Base-by-base conservation (phyloP, 64 coral and sea anemone species). In the Actinia equina region DNA sequence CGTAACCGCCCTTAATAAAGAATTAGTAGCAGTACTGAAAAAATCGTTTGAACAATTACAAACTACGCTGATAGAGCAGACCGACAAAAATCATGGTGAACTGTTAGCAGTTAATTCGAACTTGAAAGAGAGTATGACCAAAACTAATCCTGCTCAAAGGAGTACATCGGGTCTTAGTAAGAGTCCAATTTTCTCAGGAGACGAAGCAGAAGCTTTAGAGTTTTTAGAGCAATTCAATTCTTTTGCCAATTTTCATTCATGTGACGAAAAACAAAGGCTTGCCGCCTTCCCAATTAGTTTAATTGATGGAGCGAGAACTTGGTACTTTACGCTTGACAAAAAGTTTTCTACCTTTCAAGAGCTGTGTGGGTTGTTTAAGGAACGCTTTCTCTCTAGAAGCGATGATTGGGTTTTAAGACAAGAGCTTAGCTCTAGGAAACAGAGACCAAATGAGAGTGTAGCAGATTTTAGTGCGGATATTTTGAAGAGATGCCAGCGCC, bases 361-460 rank as follows among this genome's bases (percentile, higher is more conserved):
- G 17, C 10, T 78, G 3, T 23, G 27, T 64, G 20, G 3, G 2
- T 3, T 64, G 3, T 64, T 64, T 64, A 64, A 8, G 20, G 61
- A 64, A 3, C 22, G 76, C 3, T 78, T 6, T 78, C 76, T 78
- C 43, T 78, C 76, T 43, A 37, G 17, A 43, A 78, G 76, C 43
- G 76, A 78, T 78, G 76, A 78, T 43, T 78, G 26, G 27, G 76
- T 78, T 78, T 78, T 78, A 43, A 78, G 76, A 43, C 76, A 74
- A 41, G 5, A 74, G 14, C 37, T 74, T 8, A 74, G 16, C n/a
- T 78, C 30, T 37, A 37, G 76, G 43, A 78, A 78, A 78, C 76
- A 78, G 43, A 43, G 14, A 30, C 76, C 76, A 4, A 78, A 4
- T 14, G 76, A 78, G 18, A 43, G 30, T 45, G 76, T 78, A 42